These are phyloP conservation scores for Hippopotamus amphibius DNA, from an alignment of 2,113 vertebrate species.

Conservation along the genomic window DNA sequence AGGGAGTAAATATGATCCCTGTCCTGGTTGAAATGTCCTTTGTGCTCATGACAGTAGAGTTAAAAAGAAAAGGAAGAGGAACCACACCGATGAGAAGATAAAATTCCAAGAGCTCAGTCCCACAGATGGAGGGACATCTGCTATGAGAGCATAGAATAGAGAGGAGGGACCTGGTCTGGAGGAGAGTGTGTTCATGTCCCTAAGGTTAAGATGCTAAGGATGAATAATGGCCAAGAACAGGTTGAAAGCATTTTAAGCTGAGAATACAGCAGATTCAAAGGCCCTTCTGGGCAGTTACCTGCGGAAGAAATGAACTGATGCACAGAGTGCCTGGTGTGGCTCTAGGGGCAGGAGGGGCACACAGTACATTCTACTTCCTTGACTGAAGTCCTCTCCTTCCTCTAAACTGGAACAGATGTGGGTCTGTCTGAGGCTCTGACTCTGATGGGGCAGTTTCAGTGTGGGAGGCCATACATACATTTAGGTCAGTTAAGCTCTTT, in stretches of 20 bases:
- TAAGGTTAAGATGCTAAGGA: neutral
- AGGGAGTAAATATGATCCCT: neutral
- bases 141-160: neutral
- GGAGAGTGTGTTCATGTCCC: fast-evolving
- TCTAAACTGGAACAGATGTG: fast-evolving
- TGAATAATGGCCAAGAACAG: no score
- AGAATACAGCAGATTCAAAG: neutral
- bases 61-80: neutral
- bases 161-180: neutral
- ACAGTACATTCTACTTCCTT: neutral
- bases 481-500: neutral
- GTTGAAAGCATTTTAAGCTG: neutral
- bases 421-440: neutral
- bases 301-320: neutral
- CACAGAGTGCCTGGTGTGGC: fast-evolving
- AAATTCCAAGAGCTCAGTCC: neutral
- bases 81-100: neutral
- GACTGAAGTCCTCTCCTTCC: neutral
- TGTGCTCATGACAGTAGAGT: neutral
- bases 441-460: neutral
- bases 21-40: neutral
- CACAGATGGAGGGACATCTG: neutral
- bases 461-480: no score
- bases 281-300: neutral
- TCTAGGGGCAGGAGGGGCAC: neutral